Evolutionary conservation across 2,888 invertebrate genomes (phyloP).

Genomic region (Spodoptera exigua): DNA sequence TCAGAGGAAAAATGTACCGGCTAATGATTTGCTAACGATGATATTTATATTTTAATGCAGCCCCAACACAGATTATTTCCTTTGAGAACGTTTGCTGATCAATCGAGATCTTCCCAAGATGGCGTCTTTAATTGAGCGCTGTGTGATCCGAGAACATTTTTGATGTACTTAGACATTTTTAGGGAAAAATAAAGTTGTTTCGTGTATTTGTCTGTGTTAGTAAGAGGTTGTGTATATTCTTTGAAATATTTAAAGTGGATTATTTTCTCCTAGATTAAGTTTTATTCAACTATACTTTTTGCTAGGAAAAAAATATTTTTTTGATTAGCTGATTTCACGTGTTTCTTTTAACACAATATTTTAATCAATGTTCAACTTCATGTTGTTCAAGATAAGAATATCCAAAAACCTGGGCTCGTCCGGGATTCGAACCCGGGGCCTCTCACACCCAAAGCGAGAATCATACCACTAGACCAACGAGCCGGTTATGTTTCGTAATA

Average conservation of each 20-base stretch:
- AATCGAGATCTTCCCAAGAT: constrained; percentile 56
- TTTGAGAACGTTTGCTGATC: constrained; percentile 80
- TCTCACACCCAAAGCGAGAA: constrained; percentile 88
- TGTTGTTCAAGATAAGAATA: too few relatives aligned
- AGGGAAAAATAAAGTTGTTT: not conserved
- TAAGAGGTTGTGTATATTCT: not conserved
- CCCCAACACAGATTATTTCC: constrained; percentile 84
- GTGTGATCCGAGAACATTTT: constrained; percentile 24
- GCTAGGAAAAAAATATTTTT: not conserved
- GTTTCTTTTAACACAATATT: too few relatives aligned
- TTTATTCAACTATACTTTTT: too few relatives aligned
- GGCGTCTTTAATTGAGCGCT: constrained; percentile 57
- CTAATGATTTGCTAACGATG: constrained; percentile 89
- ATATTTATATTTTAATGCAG: constrained; percentile 88
- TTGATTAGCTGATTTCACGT: not conserved
- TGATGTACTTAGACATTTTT: not conserved
- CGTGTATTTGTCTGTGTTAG: not conserved
- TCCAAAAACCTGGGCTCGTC: constrained; percentile 68
- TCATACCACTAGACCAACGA: constrained; percentile 88
- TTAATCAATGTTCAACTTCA: too few relatives aligned
- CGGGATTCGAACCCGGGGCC: constrained; percentile 84
- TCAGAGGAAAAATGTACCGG: constrained; percentile 79
- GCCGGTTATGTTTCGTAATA: constrained; percentile 58
- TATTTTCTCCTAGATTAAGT: too few relatives aligned
- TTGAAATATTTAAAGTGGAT: not conserved